Percentiles rank a stretch among this genome's conserved stretches.
Conservation (phyloP, 2,888 invertebrate species). For the Priocnemis perturbator region DNA sequence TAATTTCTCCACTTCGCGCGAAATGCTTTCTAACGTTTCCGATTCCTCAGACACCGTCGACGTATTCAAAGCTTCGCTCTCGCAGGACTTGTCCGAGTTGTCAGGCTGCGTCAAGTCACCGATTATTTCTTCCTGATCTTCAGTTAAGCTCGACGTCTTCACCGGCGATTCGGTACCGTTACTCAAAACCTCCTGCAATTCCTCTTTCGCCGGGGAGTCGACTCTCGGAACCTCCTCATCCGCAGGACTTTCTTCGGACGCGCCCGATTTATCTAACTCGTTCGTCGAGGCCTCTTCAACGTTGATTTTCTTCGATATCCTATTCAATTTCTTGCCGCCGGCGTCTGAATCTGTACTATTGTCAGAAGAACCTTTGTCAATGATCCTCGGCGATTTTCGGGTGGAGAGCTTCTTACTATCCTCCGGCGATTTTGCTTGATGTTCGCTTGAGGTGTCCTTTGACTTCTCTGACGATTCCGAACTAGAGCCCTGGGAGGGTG, state of each 20-base stretch:
- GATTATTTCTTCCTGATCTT: too few relatives aligned
- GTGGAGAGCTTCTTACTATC: conserved; percentile 34
- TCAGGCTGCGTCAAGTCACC: too few relatives aligned
- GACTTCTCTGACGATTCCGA: background rate
- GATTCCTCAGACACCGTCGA: conserved; percentile 51
- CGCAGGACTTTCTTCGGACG: too few relatives aligned
- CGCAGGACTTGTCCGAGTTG: too few relatives aligned
- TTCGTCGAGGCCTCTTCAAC: background rate
- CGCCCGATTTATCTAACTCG: background rate
- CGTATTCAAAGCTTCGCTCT: conserved; percentile 16
- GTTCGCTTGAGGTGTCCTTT: conserved; percentile 14
- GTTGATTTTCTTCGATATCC: background rate
- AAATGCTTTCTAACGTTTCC: conserved; percentile 70
- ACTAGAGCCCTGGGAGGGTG: conserved; percentile 14
- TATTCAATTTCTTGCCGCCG: conserved; percentile 41
- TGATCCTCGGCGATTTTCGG: conserved; percentile 52
- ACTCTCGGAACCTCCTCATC: too few relatives aligned
- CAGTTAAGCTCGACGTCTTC: too few relatives aligned
- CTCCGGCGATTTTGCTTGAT: conserved; percentile 27
- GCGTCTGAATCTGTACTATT: conserved; percentile 27
- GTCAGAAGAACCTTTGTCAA: conserved; percentile 40
- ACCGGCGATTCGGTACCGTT: too few relatives aligned
- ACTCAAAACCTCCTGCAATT: too few relatives aligned
- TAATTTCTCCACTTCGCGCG: conserved; percentile 66
- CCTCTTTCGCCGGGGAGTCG: too few relatives aligned